Percentiles rank a stretch among this genome's conserved stretches.
phyloP scores from a whole-genome alignment of 2,113 vertebrate genomes.

The Suricata suricatta region DNA sequence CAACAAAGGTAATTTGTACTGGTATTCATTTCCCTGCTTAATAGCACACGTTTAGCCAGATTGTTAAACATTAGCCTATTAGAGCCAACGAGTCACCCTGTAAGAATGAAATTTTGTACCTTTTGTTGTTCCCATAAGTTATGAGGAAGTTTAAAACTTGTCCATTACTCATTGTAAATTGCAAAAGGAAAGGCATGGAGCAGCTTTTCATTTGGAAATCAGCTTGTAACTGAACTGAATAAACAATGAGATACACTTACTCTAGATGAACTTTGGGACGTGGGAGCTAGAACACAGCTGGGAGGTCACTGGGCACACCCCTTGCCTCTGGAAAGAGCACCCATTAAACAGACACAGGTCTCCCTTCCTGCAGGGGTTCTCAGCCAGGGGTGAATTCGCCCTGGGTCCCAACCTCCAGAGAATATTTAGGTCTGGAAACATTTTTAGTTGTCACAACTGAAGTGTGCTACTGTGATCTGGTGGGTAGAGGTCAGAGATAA shows the following conservation, averaged over 20 bases:
- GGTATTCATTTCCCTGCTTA: slow-evolving; percentile 28
- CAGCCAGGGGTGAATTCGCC: background rate
- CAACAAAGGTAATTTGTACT: background rate
- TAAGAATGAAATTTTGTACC: slow-evolving; percentile 16
- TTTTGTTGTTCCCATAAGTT: slow-evolving; percentile 33
- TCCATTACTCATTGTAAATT: slow-evolving; percentile 48
- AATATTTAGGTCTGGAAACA: background rate
- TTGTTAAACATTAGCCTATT: slow-evolving; percentile 28
- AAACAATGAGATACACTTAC: background rate
- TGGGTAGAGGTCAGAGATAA: background rate
- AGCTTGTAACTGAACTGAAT: slow-evolving; percentile 47
- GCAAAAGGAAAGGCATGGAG: background rate
- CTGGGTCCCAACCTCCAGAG: background rate
- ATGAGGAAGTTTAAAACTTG: background rate
- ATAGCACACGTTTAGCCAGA: background rate
- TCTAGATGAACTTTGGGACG: background rate
- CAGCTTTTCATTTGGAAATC: slow-evolving; percentile 48
- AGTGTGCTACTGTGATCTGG: background rate
- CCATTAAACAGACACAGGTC: background rate
- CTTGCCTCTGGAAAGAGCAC: background rate
- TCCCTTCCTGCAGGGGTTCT: background rate
- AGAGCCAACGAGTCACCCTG: background rate
- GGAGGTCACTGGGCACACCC: background rate
- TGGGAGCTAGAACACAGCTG: background rate
- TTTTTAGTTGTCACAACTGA: background rate